These are phyloP conservation scores for Aphyosemion australe DNA, from an alignment of 2,113 vertebrate genomes.

Conservation along the genomic window DNA sequence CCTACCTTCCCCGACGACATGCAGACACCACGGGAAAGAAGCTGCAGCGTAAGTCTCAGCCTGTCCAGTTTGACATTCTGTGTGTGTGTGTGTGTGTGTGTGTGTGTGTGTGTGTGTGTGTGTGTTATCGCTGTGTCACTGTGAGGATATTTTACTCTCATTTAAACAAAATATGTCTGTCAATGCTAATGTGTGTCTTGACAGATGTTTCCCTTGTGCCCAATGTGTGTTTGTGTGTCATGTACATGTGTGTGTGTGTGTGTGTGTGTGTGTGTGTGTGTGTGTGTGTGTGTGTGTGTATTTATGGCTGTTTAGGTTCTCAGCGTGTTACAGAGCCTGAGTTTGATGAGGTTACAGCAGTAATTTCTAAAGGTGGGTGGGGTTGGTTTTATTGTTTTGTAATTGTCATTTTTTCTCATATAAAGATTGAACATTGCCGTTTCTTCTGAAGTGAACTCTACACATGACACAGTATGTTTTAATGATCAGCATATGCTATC, in stretches of 20 bases:
- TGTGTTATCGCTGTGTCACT: conserved; percentile 5
- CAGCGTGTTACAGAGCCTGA: conserved; percentile 94
- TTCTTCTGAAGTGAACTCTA: too few relatives aligned
- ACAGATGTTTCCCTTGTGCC: conserved; percentile 20
- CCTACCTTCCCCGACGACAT: conserved; percentile 92
- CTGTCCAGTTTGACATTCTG: neutral
- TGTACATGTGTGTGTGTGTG: conserved; percentile 6
- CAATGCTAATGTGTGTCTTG: conserved; percentile 34
- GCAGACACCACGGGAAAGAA: conserved; percentile 90
- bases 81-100: conserved; percentile 5
- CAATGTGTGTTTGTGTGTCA: conserved; percentile 45
- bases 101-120: conserved; percentile 5
- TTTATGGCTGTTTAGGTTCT: conserved; percentile 91
- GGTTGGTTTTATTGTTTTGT: conserved; percentile 44
- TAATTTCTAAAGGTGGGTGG: conserved; percentile 96
- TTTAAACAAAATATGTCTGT: conserved; percentile 9
- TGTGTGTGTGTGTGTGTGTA: conserved; percentile 40
- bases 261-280: too few relatives aligned
- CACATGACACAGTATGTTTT: too few relatives aligned
- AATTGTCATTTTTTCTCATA: neutral
- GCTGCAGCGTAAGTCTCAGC: conserved; percentile 92
- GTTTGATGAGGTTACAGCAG: conserved; percentile 92
- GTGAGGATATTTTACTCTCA: neutral
- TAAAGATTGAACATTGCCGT: too few relatives aligned
- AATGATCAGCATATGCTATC: too few relatives aligned